phyloP scores from a whole-genome alignment of 1,140 invertebrate genomes.

The Drosophila willistoni region DNA sequence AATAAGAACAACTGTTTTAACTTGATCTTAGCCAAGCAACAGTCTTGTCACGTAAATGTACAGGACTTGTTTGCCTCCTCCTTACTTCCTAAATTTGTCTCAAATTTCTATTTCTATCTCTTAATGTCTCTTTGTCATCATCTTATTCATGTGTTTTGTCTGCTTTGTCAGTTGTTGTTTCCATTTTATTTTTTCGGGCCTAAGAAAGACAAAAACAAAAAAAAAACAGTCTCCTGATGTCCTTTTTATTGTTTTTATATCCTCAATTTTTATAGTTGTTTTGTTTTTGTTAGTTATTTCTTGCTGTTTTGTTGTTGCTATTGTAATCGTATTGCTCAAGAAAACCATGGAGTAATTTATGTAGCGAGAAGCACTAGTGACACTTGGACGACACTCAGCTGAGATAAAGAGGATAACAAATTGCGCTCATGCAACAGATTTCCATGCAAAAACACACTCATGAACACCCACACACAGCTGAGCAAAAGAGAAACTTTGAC shows the following conservation, averaged over 20 bases:
- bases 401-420: slow-evolving; percentile 79
- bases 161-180: slow-evolving; percentile 28
- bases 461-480: slow-evolving; percentile 24
- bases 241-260: slow-evolving; percentile 55
- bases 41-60: slow-evolving; percentile 48
- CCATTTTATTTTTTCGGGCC: slow-evolving; percentile 25
- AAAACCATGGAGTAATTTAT: slow-evolving; percentile 70
- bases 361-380: slow-evolving; percentile 75
- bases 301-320: slow-evolving; percentile 39
- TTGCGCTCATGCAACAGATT: slow-evolving; percentile 79
- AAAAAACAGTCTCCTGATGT: slow-evolving; percentile 9
- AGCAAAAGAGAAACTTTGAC: slow-evolving; percentile 27
- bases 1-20: slow-evolving; percentile 17
- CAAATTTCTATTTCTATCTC: slow-evolving; percentile 10
- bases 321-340: slow-evolving; percentile 51
- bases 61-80: slow-evolving; percentile 18
- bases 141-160: slow-evolving; percentile 29
- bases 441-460: slow-evolving; percentile 56
- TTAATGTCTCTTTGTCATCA: slow-evolving; percentile 18
- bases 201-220: too few relatives aligned
- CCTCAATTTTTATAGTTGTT: slow-evolving; percentile 38
- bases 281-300: slow-evolving; percentile 14
- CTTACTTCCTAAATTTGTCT: not conserved
- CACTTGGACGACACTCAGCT: slow-evolving; percentile 77
- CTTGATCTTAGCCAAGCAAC: slow-evolving; percentile 21